A percentile compares a stretch with the other conserved stretches of the same genome.
These are phyloP conservation scores for Bradypodion pumilum DNA, from an alignment of 2,797 vertebrate species.

Conservation along the genomic window DNA sequence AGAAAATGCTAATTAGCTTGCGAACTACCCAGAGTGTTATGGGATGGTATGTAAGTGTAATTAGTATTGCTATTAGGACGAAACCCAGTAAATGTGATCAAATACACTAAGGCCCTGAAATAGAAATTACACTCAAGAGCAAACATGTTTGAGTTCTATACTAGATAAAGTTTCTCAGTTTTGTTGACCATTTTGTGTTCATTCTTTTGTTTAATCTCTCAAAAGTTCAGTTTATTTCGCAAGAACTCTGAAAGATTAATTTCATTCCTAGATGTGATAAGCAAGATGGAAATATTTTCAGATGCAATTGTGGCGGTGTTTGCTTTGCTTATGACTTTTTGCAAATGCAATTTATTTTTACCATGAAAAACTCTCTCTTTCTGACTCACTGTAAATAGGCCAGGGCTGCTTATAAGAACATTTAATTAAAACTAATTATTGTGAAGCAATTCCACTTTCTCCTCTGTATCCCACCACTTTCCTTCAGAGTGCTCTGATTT, in stretches of 20 bases:
- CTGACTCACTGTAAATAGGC: slow-evolving; percentile 36
- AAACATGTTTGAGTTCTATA: neutral
- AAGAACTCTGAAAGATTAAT: slow-evolving; percentile 16
- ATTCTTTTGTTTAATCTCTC: slow-evolving; percentile 24
- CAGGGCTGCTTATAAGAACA: slow-evolving; percentile 51
- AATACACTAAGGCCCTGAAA: neutral
- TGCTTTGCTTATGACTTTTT: slow-evolving; percentile 35
- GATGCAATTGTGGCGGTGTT: slow-evolving; percentile 19
- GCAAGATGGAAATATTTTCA: slow-evolving; percentile 27
- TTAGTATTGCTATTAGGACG: too few species aligned
- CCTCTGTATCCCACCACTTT: slow-evolving; percentile 63
- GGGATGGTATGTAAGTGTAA: too few species aligned
- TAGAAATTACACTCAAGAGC: neutral
- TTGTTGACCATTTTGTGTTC: slow-evolving; percentile 23
- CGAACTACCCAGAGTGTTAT: too few species aligned
- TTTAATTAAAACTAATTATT: slow-evolving; percentile 72
- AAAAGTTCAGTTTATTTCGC: slow-evolving; percentile 33
- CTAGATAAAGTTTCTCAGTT: neutral
- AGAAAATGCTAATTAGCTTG: too few species aligned
- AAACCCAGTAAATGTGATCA: slow-evolving; percentile 17
- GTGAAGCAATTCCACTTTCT: slow-evolving; percentile 62
- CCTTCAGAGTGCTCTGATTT: slow-evolving; percentile 67
- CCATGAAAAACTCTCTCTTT: slow-evolving; percentile 45
- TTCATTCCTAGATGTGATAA: slow-evolving; percentile 24
- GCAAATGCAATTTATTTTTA: slow-evolving; percentile 24